phyloP scores from a whole-genome alignment of 2,113 vertebrate genomes.

The Fulmarus glacialis region DNA sequence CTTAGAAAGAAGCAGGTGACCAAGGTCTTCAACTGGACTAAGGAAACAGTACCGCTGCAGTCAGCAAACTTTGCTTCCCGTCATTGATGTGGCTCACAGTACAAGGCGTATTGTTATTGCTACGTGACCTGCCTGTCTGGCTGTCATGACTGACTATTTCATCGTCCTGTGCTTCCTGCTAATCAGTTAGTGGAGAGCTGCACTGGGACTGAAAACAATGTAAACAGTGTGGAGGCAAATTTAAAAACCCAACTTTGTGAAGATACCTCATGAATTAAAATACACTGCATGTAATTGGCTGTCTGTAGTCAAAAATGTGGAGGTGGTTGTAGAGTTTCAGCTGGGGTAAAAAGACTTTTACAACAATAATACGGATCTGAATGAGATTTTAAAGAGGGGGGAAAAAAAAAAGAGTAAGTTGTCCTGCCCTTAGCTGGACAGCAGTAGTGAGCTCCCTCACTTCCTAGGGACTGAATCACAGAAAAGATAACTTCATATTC shows the following conservation, averaged over 20 bases:
- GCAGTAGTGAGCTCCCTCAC: background rate
- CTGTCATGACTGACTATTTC: background rate
- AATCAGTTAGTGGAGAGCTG: background rate
- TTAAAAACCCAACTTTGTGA: background rate
- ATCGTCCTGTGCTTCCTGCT: background rate
- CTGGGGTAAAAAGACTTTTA: background rate
- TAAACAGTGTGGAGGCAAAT: background rate
- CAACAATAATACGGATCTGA: background rate
- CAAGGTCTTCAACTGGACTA: background rate
- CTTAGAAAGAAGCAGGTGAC: background rate
- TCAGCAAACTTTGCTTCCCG: background rate
- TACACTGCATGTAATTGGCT: background rate
- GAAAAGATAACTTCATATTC: background rate
- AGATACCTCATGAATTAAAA: background rate
- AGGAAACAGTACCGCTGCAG: background rate
- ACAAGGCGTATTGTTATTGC: background rate
- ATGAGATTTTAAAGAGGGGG: background rate
- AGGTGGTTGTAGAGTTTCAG: background rate
- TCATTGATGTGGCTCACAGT: rapidly evolving
- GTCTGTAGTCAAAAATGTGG: background rate
- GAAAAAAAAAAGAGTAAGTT: background rate
- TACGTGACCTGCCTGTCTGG: rapidly evolving
- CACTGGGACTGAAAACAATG: background rate
- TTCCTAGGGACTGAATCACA: background rate
- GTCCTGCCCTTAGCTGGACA: background rate